These are phyloP conservation scores for Cinclus mexicanus DNA, from an alignment of 2,113 vertebrate species.

Conservation along the genomic window DNA sequence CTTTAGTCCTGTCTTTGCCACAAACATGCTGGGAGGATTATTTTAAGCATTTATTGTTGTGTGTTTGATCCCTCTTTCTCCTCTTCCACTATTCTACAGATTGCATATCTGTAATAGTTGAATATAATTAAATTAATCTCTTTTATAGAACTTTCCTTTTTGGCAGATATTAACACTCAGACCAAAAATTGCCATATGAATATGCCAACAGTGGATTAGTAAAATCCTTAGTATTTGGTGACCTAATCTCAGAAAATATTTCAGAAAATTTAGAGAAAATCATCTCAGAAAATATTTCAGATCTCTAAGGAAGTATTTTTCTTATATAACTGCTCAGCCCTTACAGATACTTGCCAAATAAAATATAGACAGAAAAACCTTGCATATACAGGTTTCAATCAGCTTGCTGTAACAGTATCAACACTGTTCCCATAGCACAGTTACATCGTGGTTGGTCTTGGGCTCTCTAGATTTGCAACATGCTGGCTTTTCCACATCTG, in stretches of 20 bases:
- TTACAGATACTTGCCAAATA: neutral
- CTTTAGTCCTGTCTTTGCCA: neutral
- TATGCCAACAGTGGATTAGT: slow-evolving; percentile 12
- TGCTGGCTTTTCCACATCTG: neutral
- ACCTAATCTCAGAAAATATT: slow-evolving; percentile 21
- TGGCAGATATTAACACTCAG: neutral
- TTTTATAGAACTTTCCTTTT: neutral
- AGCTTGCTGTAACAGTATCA: neutral
- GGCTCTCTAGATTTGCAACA: neutral
- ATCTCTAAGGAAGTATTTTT: neutral
- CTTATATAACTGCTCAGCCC: neutral
- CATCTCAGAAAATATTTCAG: neutral
- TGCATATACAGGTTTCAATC: neutral
- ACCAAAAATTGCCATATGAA: neutral
- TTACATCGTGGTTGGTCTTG: neutral
- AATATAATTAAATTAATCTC: neutral
- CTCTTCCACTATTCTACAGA: neutral
- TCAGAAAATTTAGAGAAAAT: slow-evolving; percentile 31
- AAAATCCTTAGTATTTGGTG: slow-evolving; percentile 17
- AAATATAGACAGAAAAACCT: neutral
- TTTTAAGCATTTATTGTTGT: neutral
- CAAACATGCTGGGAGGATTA: neutral
- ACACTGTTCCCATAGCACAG: neutral
- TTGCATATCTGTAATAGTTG: neutral
- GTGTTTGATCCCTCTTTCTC: neutral